Base-by-base conservation (phyloP, 2,888 invertebrate species). In the Smittia aterrima region DNA sequence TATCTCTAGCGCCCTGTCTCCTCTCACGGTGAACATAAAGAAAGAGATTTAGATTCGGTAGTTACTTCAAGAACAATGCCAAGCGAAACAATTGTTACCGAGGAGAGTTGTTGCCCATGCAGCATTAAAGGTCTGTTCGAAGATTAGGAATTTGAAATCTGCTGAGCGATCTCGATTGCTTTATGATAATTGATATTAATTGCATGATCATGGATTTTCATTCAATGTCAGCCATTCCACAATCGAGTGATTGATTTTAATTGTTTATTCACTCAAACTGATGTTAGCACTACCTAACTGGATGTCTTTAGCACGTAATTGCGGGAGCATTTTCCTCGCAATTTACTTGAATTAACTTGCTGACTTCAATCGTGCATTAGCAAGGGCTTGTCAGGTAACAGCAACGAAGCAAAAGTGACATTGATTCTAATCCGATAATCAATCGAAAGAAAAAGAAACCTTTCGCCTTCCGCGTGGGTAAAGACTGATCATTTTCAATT, bases 361-460 rank as follows among this genome's bases (percentile, higher is more conserved):
- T 53, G 2, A 18, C 53, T 53, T n/a, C 4, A 53, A 4, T n/a
- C 53, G 16, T 53, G 53, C 53, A 53, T 53, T 53, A 53, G 32
- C 62, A 62, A 62, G 62, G 62, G 62, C 62, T 62, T 62, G 62
- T 62, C 62, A 62, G 22, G 2, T 53, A 9, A 40, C 40, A 54
- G 20, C 24, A 24, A 62, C 24, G 32, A 32, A 9, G 32, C 9
- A 32, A 32, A 32, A 62, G 20, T 62, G 62, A 62, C 20, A 62
- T 62, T 62, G 62, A 62, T 62, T 62, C 24, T 20, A 62, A 62
- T 13, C 1, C 62, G 62, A 62, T 62, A 62, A 62, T 62, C 62
- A 24, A 53, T 53, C n/a, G 18, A 13, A 32, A n/a, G n/a, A n/a
- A n/a, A n/a, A n/a, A n/a, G n/a, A 32, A 32, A 32, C 32, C 32